Base-by-base conservation (phyloP, 1,140 invertebrate genomes). In the Galendromus occidentalis region DNA sequence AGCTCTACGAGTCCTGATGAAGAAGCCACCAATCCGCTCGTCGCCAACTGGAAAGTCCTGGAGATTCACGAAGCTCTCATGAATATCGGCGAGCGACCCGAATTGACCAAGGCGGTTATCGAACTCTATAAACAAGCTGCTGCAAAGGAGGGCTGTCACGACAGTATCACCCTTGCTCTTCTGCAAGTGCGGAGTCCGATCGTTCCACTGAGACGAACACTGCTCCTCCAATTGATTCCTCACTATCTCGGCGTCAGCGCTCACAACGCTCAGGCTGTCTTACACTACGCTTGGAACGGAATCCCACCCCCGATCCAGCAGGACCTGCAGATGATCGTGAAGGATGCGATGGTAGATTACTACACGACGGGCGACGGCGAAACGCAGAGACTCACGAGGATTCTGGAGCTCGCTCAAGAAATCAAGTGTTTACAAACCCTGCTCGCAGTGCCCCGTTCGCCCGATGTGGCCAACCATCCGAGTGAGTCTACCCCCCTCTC, bases 401-500 rank as follows among this genome's bases (percentile, higher is more conserved):
- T 98, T 70, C 78, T 98, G 22, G 94, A 98, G 73, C 86, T 98
- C 7, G 93, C 94, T 1, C 95, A 98, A 76, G 95, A 98, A 78
- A 77, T 98, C 0, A 98, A 96, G 73, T 91, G 91, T 0, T 74
- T 97, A 1, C 93, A 90, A 0, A 80, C 90, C 68, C 77, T 98
- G n/a, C 77, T 98, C 1, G 97, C 95, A 77, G 85, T 86, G 0
- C 86, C 87, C 67, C 88, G 51, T 1, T 29, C 51, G 22, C 51
- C 33, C 2, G 51, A 59, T 22, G 14, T 33, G 2, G 51, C 33
- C 14, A 33, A 22, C 51, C 51, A 59, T 29, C 25, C 33, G 9
- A 33, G 51, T 59, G 33, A 17, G 51, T 59, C 4, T 39, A 9
- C 33, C 9, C 9, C 33, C n/a, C n/a, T n/a, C n/a, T n/a, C n/a